phyloP scores from a whole-genome alignment of 2,113 vertebrate genomes.

The Perognathus longimembris region DNA sequence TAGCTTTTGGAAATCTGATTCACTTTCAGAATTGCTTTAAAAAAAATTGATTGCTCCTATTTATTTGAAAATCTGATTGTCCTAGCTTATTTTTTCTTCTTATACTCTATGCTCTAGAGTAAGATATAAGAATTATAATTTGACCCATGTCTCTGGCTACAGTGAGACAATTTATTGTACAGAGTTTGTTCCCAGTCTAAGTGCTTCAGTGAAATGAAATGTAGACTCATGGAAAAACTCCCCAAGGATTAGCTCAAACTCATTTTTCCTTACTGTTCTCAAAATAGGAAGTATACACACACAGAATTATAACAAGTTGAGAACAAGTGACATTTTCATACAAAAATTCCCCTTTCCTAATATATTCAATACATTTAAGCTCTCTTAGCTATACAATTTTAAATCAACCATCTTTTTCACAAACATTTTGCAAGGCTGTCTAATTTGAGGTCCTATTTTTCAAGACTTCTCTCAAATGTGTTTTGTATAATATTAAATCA shows the following conservation, averaged over 20 bases:
- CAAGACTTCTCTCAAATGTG: too few species aligned
- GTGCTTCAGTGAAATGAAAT: background rate
- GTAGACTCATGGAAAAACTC: too few species aligned
- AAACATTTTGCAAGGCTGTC: background rate
- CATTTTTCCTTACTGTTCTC: background rate
- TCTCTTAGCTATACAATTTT: background rate
- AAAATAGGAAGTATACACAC: background rate
- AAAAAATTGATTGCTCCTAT: background rate
- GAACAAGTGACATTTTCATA: background rate
- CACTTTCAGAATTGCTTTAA: conserved; percentile 22
- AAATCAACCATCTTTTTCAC: background rate
- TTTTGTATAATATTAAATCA: background rate
- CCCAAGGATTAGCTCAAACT: background rate
- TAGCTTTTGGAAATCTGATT: conserved; percentile 4
- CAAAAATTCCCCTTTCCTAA: background rate
- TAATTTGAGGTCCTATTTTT: background rate
- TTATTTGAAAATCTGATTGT: background rate
- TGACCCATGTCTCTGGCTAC: background rate
- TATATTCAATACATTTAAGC: background rate
- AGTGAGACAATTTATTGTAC: background rate
- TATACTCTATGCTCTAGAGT: background rate
- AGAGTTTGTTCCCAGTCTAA: background rate
- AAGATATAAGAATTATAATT: conserved; percentile 2
- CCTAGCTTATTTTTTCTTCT: background rate
- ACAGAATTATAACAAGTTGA: background rate